phyloP scores from a whole-genome alignment of 2,888 invertebrate genomes.

The Pristionchus mayeri region DNA sequence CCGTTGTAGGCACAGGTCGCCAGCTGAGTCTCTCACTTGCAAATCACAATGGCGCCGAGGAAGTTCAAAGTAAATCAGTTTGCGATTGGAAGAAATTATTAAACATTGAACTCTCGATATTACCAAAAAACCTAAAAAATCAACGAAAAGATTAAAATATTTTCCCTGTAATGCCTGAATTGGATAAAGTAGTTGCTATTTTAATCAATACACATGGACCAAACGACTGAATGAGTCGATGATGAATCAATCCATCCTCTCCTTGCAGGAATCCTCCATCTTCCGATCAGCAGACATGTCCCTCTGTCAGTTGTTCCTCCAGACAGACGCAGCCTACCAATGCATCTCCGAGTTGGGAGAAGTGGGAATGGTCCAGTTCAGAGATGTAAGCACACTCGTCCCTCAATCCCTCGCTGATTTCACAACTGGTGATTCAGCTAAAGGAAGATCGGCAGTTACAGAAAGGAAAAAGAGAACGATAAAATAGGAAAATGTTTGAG shows the following conservation, averaged over 20 bases:
- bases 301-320: slow-evolving; percentile 73
- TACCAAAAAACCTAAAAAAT: background rate
- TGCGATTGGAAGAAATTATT: background rate
- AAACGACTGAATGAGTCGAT: background rate
- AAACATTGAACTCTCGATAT: background rate
- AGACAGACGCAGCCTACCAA: slow-evolving; percentile 73
- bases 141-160: background rate
- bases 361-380: slow-evolving; percentile 70
- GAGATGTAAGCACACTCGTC: slow-evolving; percentile 60
- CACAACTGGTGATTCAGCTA: no score
- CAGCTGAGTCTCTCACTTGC: slow-evolving; percentile 5
- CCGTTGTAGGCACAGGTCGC: background rate
- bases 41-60: background rate
- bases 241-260: background rate
- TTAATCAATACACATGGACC: no score
- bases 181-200: no score
- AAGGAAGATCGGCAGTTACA: no score
- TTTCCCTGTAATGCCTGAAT: no score
- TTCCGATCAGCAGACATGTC: slow-evolving; percentile 73
- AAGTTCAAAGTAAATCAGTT: slow-evolving; percentile 1
- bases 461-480: no score
- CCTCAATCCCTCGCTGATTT: no score
- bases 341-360: slow-evolving; percentile 74
- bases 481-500: slow-evolving; percentile 53
- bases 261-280: slow-evolving; percentile 64